Evolutionary conservation across 2,888 invertebrate species (phyloP).

Genomic region (Molorchus minor): DNA sequence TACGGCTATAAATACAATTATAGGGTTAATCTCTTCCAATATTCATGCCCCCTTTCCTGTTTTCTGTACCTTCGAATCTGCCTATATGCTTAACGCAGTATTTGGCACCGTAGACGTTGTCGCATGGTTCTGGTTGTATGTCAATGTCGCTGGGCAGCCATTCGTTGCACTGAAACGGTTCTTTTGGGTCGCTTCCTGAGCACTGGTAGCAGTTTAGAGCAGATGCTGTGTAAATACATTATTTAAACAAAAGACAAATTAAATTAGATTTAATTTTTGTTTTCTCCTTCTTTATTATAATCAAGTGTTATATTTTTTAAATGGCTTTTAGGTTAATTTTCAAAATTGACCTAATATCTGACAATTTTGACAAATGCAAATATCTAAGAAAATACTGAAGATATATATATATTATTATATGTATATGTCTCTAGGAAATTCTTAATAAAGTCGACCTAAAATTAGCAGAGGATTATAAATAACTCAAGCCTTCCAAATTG

Average conservation of each 20-base stretch:
- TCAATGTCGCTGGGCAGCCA: constrained; percentile 71
- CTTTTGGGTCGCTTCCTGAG: constrained; percentile 78
- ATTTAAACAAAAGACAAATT: background rate
- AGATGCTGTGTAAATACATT: constrained; percentile 24
- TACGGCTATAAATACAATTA: too few relatives aligned
- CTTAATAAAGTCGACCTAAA: too few relatives aligned
- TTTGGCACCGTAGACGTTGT: constrained; percentile 81
- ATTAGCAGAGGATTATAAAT: background rate
- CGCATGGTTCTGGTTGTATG: constrained; percentile 76
- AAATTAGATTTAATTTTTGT: too few relatives aligned
- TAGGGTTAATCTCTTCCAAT: too few relatives aligned
- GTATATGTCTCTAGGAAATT: too few relatives aligned
- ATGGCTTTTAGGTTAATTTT: background rate
- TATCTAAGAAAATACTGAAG: background rate
- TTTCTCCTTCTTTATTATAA: too few relatives aligned
- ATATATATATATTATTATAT: too few relatives aligned
- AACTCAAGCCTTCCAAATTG: background rate
- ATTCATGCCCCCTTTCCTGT: background rate
- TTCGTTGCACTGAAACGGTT: constrained; percentile 87
- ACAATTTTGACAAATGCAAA: background rate
- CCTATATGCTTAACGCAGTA: constrained; percentile 95
- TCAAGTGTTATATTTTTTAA: background rate
- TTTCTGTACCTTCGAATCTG: constrained; percentile 79
- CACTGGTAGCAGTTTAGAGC: constrained; percentile 86
- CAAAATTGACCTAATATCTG: too few relatives aligned